Conservation (phyloP, 1,140 invertebrate species). For the Pantala flavescens region DNA sequence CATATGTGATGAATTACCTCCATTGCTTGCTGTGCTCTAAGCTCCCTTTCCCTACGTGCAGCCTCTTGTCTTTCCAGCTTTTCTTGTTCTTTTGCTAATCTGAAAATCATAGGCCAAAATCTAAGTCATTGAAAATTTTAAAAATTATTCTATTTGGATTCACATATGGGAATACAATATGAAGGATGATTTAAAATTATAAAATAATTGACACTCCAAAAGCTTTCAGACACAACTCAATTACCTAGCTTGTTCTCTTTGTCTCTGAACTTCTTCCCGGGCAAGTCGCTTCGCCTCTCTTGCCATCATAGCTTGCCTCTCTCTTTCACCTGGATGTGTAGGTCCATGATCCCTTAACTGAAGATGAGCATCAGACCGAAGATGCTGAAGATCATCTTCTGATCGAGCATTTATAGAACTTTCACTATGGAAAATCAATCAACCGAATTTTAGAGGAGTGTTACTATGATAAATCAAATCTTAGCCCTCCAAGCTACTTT, state of each 20-base stretch:
- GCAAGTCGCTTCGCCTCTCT: slow-evolving; percentile 41
- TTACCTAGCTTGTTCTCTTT: slow-evolving; percentile 47
- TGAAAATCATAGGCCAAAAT: slow-evolving; percentile 30
- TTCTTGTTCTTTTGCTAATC: slow-evolving; percentile 63
- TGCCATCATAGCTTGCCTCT: slow-evolving; percentile 50
- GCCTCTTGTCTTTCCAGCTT: slow-evolving; percentile 66
- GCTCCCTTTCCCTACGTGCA: slow-evolving; percentile 59
- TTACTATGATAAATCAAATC: not conserved
- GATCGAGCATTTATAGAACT: not conserved
- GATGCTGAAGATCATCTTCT: not conserved
- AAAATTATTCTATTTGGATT: no score
- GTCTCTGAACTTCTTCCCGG: slow-evolving; percentile 44
- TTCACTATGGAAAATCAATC: not conserved
- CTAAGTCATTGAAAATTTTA: no score
- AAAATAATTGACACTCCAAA: not conserved
- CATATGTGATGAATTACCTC: slow-evolving; percentile 49
- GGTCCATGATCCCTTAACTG: slow-evolving; percentile 29
- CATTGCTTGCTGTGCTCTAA: slow-evolving; percentile 57
- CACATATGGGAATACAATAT: not conserved
- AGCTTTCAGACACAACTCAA: not conserved
- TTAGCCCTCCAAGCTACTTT: no score
- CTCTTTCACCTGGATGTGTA: slow-evolving; percentile 37
- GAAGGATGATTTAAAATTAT: not conserved
- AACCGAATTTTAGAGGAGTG: not conserved
- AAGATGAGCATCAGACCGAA: not conserved